Base-by-base conservation (phyloP, 2,797 vertebrate species). In the Sandelia bainsii region DNA sequence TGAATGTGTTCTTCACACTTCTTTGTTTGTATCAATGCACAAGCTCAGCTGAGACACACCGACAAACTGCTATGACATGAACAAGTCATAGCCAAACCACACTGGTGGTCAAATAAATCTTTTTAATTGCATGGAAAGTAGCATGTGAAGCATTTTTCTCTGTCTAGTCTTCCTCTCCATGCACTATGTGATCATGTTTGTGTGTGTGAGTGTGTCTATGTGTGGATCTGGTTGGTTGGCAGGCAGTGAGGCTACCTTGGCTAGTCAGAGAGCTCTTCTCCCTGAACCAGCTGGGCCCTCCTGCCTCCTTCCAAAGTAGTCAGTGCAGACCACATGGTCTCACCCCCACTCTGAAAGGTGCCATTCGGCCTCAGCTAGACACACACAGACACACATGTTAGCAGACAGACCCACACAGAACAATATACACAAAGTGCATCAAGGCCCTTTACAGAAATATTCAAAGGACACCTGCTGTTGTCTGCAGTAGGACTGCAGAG, bases 261-360 rank as follows among this genome's bases (percentile, higher is more conserved):
- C 90, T 69, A 85, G 87, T 91, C 82, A 77, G 71, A 77, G 81
- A 90, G 84, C 88, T 88, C 87, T 86, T 91, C 87, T 88, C 85
- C 82, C 86, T 84, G 76, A 91, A 93, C 91, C 93, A 94, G 93
- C 91, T 94, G 93, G 91, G 88, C 84, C 90, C 91, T 90, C 88
- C 87, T 89, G 87, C 87, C 91, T 92, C 84, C 79, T 82, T 90
- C 89, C 83, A 88, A 83, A 87, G 80, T 81, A 90, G 87, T 88
- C 84, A 80, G 76, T 72, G 78, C 62, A 75, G 86, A 93, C 82
- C 90, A 90, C 91, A 92, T 92, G 91, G 91, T 86, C 90, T 87
- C 82, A 78, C 89, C 84, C 80, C 87, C 74, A 80, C 83, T 85
- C 75, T 84, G 86, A 90, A 88, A 85, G 87, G 80, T 91, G 81